A percentile compares a stretch with the other conserved stretches of the same genome.
These are phyloP conservation scores for Rhinoraja longicauda DNA, from an alignment of 2,797 vertebrate genomes.

Conservation along the genomic window DNA sequence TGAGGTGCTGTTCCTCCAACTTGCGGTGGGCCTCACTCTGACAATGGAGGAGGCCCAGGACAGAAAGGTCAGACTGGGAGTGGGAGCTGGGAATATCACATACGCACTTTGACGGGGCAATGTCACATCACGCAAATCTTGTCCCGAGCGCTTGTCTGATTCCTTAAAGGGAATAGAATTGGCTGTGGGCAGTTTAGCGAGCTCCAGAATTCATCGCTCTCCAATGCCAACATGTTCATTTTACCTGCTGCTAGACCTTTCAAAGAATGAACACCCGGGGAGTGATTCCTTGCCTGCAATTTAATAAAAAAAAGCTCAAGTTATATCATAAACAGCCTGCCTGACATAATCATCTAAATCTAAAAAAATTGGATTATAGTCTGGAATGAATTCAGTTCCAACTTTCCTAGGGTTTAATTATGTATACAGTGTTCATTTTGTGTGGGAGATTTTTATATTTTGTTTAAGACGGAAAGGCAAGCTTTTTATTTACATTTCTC, in stretches of 20 bases:
- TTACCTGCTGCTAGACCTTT: conserved; percentile 8
- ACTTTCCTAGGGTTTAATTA: neutral
- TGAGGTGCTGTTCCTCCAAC: too few relatives aligned
- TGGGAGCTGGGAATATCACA: too few relatives aligned
- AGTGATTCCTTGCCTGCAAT: neutral
- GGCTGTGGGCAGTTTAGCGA: neutral
- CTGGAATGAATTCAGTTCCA: neutral
- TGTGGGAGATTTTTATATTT: neutral
- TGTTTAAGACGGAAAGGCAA: neutral
- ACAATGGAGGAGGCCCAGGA: too few relatives aligned
- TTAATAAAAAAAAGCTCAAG: neutral
- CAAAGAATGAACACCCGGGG: neutral
- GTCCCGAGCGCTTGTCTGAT: neutral
- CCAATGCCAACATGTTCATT: neutral
- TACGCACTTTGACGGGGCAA: neutral
- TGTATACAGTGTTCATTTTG: neutral
- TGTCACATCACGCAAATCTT: neutral
- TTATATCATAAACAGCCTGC: neutral
- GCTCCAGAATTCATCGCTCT: neutral
- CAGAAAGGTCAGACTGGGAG: too few relatives aligned
- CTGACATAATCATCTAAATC: neutral
- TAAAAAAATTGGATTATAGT: neutral
- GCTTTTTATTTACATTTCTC: neutral
- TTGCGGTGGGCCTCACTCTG: too few relatives aligned
- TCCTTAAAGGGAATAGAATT: neutral